Evolutionary conservation across 1,140 invertebrate species (phyloP), one percentile per base, ranked within the genome.

Genomic region (Chlorops oryzae): DNA sequence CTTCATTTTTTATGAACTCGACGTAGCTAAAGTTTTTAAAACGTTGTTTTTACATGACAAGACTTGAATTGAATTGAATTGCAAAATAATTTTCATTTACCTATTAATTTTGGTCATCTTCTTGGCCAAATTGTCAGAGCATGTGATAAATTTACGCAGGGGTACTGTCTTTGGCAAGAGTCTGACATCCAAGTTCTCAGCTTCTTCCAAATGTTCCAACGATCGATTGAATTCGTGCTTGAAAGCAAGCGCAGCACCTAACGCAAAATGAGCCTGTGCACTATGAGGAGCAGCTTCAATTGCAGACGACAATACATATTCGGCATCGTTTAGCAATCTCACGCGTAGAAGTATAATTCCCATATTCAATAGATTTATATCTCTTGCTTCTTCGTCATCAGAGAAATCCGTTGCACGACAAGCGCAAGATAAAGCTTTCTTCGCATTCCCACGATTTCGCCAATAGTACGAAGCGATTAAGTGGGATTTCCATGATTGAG

Each of bases 401-500:
- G 86, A 84, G 73, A 81, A 85, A 67, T 88, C 80, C 10, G 92
- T 76, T 24, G 90, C 87, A 58, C 88, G 70, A 15, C 88, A 75
- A 17, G 84, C 80, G 74, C 90, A 93, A 63, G 92, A 88, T 42
- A 92, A 73, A 9, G 88, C 88, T 64, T 87, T 81, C 23, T 80
- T 77, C 7, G 87, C 81, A 65, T 90, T 79, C 22, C 90, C 90
- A 62, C 81, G 81, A 2, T 87, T 82, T 43, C 89, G 77, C 90
- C 89, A 93, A 75, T 88, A 92, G 48, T 92, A 81, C 13, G 88
- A 82, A 37, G 87, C 88, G 61, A 92, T 76, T 65, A 90, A 89
- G 61, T 90, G 85, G 62, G 90, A 81, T 17, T 90, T 75, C 90
- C 90, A 93, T 1, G 87, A 91, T 2, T 83, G 82, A 37, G 76